Evolutionary conservation across 2,113 vertebrate species (phyloP).

Genomic region (Podarcis muralis): DNA sequence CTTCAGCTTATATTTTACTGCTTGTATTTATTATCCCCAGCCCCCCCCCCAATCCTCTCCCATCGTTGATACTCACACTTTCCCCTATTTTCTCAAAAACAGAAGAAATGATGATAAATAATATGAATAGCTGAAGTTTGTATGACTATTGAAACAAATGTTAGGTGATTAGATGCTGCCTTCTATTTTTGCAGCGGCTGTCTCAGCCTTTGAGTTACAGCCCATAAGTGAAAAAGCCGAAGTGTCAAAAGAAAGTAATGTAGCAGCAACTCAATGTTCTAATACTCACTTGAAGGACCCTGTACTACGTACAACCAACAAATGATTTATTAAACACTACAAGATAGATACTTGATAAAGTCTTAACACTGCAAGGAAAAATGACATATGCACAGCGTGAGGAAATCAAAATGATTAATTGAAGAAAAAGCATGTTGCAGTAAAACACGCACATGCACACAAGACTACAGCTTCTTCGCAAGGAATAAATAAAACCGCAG

Average conservation of each 20-base stretch:
- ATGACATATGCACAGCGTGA: slow-evolving; percentile 3
- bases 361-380: slow-evolving; percentile 50
- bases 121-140: slow-evolving; percentile 7
- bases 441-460: slow-evolving; percentile 15
- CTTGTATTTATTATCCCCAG: neutral
- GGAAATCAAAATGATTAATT: slow-evolving; percentile 44
- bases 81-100: fast-evolving
- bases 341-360: slow-evolving; percentile 53
- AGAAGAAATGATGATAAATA: neutral
- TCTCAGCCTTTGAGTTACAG: neutral
- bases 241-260: slow-evolving; percentile 12
- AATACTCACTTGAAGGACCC: slow-evolving; percentile 25
- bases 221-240: slow-evolving; percentile 19
- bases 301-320: slow-evolving; percentile 12
- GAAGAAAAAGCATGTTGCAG: slow-evolving; percentile 16
- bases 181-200: neutral
- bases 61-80: neutral
- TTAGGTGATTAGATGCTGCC: neutral
- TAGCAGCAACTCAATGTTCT: neutral
- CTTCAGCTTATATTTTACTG: slow-evolving; percentile 13
- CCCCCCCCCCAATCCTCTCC: too few species aligned
- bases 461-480: slow-evolving; percentile 25
- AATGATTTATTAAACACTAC: slow-evolving; percentile 56
- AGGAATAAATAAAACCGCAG: slow-evolving; percentile 42
- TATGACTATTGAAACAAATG: slow-evolving; percentile 9